Evolutionary conservation across 2,797 vertebrate species (phyloP).

Genomic region (Dicrostonyx torquatus): DNA sequence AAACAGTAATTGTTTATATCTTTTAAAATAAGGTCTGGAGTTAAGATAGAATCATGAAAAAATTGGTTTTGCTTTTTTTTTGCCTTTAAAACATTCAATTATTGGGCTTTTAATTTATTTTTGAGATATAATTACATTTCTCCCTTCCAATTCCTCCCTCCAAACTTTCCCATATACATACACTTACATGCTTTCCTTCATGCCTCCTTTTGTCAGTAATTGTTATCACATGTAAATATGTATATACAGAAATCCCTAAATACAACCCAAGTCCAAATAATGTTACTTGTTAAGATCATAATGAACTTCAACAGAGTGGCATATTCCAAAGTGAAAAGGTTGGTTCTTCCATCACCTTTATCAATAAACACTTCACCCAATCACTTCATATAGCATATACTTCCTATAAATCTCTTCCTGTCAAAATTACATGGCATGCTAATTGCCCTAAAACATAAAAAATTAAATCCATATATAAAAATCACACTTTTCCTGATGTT

Average conservation of each 20-base stretch:
- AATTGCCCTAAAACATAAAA: constrained; percentile 24
- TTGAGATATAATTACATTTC: background rate
- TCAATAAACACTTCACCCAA: constrained; percentile 8
- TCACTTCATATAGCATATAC: background rate
- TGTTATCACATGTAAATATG: background rate
- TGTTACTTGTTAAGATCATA: background rate
- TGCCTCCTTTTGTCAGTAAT: background rate
- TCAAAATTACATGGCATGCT: background rate
- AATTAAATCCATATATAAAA: constrained; percentile 50
- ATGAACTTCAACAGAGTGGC: background rate
- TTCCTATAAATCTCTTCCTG: constrained; percentile 13
- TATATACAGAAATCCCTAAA: background rate
- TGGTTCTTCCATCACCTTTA: background rate
- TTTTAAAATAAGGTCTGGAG: background rate
- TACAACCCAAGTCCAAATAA: background rate
- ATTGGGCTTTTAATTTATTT: background rate
- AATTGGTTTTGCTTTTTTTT: constrained; percentile 11
- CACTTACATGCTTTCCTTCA: background rate
- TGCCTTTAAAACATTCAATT: background rate
- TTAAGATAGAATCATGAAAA: background rate
- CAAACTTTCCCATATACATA: background rate
- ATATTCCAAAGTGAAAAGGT: constrained; percentile 47
- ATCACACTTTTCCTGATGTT: constrained; percentile 45
- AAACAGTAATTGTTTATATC: background rate
- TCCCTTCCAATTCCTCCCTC: background rate